A percentile compares a stretch with the other conserved stretches of the same genome.
Evolutionary conservation across 2,888 invertebrate genomes (phyloP).

Genomic region (Agriopis aurantiaria): DNA sequence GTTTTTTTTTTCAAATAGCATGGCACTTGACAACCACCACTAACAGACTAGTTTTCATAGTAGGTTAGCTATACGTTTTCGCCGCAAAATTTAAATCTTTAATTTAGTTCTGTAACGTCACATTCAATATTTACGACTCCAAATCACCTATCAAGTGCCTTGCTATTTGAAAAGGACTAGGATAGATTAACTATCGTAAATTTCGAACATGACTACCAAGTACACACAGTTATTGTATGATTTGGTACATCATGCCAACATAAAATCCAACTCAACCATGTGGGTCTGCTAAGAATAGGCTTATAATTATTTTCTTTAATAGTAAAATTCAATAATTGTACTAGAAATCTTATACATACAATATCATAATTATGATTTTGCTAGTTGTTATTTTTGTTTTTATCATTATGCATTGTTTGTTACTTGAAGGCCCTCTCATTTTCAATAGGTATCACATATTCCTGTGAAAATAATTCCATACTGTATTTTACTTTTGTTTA

Average conservation of each 20-base stretch:
- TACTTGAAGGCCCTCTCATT: constrained; percentile 20
- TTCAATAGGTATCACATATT: constrained; percentile 6
- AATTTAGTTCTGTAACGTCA: no score
- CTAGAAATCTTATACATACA: constrained; percentile 13
- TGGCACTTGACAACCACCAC: no score
- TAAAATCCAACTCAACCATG: not conserved
- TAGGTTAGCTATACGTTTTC: no score
- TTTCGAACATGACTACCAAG: not conserved
- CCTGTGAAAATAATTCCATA: constrained; percentile 21
- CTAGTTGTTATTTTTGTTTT: constrained; percentile 39
- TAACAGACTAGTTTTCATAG: no score
- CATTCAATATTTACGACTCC: no score
- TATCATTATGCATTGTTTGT: constrained; percentile 16
- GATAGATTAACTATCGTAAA: not conserved
- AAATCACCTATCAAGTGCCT: not conserved
- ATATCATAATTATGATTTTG: constrained; percentile 31
- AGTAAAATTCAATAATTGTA: constrained; percentile 16
- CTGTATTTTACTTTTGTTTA: constrained; percentile 15
- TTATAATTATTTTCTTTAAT: constrained; percentile 10
- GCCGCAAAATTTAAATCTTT: no score
- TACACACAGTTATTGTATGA: not conserved
- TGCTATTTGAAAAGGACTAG: not conserved
- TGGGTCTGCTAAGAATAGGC: constrained; percentile 9
- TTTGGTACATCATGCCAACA: not conserved
- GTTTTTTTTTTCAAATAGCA: no score